A percentile compares a stretch with the other conserved stretches of the same genome.
Conservation (phyloP, 2,797 vertebrate genomes). For the Echeneis naucrates region DNA sequence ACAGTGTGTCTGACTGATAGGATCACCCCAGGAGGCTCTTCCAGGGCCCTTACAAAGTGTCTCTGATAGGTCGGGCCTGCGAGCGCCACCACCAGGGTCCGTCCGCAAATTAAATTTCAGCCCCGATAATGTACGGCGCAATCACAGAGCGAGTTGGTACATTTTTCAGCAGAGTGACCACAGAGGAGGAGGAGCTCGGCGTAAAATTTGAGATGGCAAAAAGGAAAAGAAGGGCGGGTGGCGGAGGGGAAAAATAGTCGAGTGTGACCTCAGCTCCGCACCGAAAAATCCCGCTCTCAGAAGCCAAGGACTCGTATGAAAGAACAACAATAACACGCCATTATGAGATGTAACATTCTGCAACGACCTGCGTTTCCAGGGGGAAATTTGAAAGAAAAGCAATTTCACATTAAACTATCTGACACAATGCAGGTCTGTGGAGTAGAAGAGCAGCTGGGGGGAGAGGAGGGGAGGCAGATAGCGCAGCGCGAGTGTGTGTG, state of each 20-base stretch:
- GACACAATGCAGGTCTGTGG: conserved; percentile 76
- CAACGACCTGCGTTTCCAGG: conserved; percentile 67
- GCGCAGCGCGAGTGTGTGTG: neutral
- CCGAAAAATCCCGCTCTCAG: conserved; percentile 50
- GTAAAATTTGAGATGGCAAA: conserved; percentile 58
- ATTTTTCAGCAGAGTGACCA: conserved; percentile 73
- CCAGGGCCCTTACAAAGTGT: conserved; percentile 74
- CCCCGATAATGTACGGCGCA: conserved; percentile 71
- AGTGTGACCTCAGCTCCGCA: conserved; percentile 50
- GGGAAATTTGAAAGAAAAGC: conserved; percentile 82
- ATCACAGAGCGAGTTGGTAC: conserved; percentile 67
- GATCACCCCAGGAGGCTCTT: conserved; percentile 75
- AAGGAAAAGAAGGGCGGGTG: conserved; percentile 31
- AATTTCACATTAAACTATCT: conserved; percentile 82
- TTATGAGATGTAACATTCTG: conserved; percentile 75
- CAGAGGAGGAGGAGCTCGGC: conserved; percentile 49
- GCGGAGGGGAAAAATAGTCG: conserved; percentile 46
- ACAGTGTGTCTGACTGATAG: conserved; percentile 79
- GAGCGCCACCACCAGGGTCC: conserved; percentile 59
- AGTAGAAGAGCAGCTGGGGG: conserved; percentile 31
- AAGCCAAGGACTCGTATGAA: conserved; percentile 73
- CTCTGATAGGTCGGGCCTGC: conserved; percentile 73
- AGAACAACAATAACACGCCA: conserved; percentile 76
- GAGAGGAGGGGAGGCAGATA: conserved; percentile 25
- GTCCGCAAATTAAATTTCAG: conserved; percentile 74